Evolutionary conservation across 37 sponge, comb jelly and placozoan genomes (phyloP).

Genomic region (Hexactinellida sp.): DNA sequence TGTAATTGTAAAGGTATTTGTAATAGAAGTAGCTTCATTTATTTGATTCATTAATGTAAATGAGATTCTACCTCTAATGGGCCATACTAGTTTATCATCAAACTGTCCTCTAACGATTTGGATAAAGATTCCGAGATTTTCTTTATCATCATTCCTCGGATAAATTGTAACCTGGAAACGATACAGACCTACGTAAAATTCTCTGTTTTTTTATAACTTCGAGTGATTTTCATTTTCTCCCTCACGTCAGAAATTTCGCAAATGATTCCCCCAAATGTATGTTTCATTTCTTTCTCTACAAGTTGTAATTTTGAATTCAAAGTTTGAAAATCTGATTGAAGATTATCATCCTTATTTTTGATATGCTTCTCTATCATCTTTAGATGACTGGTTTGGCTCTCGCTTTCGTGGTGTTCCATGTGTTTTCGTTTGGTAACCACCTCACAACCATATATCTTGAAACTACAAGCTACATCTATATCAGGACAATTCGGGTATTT

Average conservation of each 20-base stretch:
- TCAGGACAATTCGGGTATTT: background rate
- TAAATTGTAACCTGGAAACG: background rate
- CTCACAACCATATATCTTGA: background rate
- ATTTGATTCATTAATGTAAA: background rate
- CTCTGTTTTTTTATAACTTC: background rate
- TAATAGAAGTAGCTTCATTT: background rate
- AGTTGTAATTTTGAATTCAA: background rate
- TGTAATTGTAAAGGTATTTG: background rate
- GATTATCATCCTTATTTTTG: background rate
- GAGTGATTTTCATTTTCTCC: background rate
- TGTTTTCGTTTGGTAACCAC: background rate
- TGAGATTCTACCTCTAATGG: background rate
- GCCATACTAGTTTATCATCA: background rate
- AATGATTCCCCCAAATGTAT: background rate
- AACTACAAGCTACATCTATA: background rate
- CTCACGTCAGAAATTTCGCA: background rate
- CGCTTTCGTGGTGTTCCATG: background rate
- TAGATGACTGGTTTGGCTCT: background rate
- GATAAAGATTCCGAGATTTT: background rate
- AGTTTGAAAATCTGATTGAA: background rate
- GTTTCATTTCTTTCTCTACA: background rate
- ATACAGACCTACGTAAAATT: background rate
- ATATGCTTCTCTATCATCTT: background rate
- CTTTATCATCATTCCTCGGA: background rate
- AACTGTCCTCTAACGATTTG: background rate